A percentile compares a stretch with the other conserved stretches of the same genome.
These are phyloP conservation scores for Cercocebus atys DNA, from an alignment of 2,113 vertebrate genomes.

Conservation along the genomic window DNA sequence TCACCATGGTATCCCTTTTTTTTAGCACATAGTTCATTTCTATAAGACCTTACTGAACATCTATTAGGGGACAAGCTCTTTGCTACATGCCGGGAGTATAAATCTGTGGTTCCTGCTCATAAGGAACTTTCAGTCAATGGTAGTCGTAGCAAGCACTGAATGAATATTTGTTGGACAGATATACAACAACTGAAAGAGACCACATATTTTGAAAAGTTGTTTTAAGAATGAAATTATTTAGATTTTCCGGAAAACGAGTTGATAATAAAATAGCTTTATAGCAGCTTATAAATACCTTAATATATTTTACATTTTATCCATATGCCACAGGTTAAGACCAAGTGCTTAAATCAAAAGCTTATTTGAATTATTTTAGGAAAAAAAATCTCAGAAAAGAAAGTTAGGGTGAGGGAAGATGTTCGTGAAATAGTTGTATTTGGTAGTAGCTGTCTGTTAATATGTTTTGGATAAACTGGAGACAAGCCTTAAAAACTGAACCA, in stretches of 20 bases:
- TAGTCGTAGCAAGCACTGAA: background rate
- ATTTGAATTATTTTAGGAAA: slow-evolving; percentile 9
- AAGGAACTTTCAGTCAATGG: background rate
- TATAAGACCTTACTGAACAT: background rate
- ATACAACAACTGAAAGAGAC: background rate
- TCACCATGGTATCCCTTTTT: background rate
- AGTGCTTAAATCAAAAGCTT: slow-evolving; percentile 9
- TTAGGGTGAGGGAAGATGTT: background rate
- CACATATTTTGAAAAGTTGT: background rate
- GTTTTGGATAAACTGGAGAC: slow-evolving; percentile 34
- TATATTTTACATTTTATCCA: background rate
- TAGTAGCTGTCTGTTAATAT: background rate
- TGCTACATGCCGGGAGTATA: rapidly evolving
- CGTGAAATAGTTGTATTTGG: background rate
- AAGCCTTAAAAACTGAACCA: background rate
- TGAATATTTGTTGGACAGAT: background rate
- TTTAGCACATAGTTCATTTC: background rate
- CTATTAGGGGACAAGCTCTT: background rate
- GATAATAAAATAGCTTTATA: background rate
- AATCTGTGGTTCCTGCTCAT: background rate
- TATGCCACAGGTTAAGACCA: background rate
- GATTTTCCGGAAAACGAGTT: background rate
- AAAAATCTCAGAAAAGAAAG: slow-evolving; percentile 35
- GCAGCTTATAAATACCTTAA: background rate
- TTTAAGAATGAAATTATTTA: background rate